Conservation (phyloP, 2,113 vertebrate genomes). For the Platichthys flesus region DNA sequence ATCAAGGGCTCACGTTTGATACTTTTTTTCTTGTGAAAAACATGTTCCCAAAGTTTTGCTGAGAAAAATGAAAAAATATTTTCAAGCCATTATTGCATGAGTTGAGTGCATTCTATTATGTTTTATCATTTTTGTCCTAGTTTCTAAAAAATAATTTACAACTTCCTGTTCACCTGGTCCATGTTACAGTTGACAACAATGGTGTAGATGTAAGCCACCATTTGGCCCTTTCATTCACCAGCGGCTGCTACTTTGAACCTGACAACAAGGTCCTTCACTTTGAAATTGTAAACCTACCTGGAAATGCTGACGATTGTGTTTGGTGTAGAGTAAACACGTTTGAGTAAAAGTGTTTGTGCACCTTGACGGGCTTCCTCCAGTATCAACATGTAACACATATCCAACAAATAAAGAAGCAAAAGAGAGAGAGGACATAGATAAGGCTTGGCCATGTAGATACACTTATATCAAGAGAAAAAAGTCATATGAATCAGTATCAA, state of each 20-base stretch:
- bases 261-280: constrained; percentile 7
- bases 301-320: not conserved
- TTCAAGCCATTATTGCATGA: constrained; percentile 3
- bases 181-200: constrained; percentile 14
- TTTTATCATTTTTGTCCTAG: constrained; percentile 18
- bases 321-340: constrained; percentile 22
- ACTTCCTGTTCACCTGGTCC: constrained; percentile 2
- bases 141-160: constrained; percentile 27
- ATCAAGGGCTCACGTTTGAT: constrained; percentile 27
- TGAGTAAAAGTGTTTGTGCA: constrained; percentile 39
- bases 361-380: constrained; percentile 8
- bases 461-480: too few species aligned
- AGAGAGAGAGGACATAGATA: not conserved
- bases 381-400: constrained; percentile 10
- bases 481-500: too few species aligned
- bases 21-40: constrained; percentile 4
- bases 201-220: constrained; percentile 9
- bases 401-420: constrained; percentile 21
- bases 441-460: too few species aligned
- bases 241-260: constrained; percentile 20
- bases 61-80: not conserved
- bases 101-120: not conserved
- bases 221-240: constrained; percentile 15
- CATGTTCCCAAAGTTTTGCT: constrained; percentile 18
- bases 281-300: constrained; percentile 10